These are phyloP conservation scores for Ceratosolen solmsi DNA, from an alignment of 1,140 invertebrate species.

Conservation along the genomic window DNA sequence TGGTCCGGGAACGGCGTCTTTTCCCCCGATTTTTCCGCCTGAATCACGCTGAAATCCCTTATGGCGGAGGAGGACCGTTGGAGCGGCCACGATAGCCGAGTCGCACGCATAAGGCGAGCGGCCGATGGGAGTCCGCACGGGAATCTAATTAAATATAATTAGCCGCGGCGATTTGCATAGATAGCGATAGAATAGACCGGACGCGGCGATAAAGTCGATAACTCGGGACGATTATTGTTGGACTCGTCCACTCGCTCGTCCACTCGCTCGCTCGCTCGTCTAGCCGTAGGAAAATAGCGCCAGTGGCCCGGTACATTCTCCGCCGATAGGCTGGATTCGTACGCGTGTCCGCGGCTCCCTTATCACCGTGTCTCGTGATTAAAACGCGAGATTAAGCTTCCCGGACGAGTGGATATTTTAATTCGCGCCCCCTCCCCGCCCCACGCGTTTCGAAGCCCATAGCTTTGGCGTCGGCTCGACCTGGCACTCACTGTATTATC, in stretches of 20 bases:
- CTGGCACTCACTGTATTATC: too few species aligned
- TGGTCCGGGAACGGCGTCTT: too few species aligned
- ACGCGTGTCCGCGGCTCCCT: background rate
- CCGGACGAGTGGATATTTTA: background rate
- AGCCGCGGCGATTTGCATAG: constrained; percentile 74
- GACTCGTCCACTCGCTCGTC: constrained; percentile 47
- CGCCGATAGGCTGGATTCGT: background rate
- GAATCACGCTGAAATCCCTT: too few species aligned
- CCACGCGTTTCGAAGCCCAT: too few species aligned
- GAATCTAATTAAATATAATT: constrained; percentile 76
- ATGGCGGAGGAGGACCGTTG: too few species aligned
- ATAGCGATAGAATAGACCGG: constrained; percentile 71
- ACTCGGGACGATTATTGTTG: constrained; percentile 72
- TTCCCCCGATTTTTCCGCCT: too few species aligned
- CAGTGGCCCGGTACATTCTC: background rate
- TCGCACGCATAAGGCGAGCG: background rate
- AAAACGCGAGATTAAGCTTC: background rate
- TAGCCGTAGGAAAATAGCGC: background rate
- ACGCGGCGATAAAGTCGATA: constrained; percentile 73
- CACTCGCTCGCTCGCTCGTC: background rate
- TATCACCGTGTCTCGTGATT: constrained; percentile 8
- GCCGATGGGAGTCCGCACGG: constrained; percentile 60
- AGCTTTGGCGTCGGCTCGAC: too few species aligned
- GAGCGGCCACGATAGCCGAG: background rate
- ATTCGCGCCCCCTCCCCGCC: background rate